Conservation (phyloP, 1,140 invertebrate species). For the Cotesia chilonis region DNA sequence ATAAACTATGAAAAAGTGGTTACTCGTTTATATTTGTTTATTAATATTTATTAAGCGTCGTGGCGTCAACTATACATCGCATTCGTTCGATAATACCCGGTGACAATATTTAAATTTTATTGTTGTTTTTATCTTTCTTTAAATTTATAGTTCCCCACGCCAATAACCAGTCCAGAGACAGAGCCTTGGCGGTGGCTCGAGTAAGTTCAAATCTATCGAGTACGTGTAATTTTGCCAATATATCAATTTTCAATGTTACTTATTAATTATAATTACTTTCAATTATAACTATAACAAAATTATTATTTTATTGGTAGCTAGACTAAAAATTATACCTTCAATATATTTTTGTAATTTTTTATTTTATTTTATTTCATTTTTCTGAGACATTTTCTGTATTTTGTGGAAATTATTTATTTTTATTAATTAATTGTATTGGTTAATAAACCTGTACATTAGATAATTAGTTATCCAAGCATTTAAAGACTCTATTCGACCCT, state of each 20-base stretch:
- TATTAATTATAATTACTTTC: slow-evolving; percentile 37
- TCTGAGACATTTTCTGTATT: not conserved
- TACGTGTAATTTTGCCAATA: slow-evolving; percentile 50
- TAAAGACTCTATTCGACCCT: not conserved
- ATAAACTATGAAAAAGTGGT: not conserved
- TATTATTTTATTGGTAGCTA: slow-evolving; percentile 33
- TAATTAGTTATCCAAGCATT: too few relatives aligned
- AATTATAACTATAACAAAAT: slow-evolving; percentile 7
- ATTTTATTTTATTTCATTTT: not conserved
- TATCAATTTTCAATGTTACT: slow-evolving; percentile 46
- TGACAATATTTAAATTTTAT: slow-evolving; percentile 54
- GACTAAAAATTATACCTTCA: slow-evolving; percentile 20
- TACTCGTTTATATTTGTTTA: not conserved
- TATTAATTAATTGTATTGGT: not conserved
- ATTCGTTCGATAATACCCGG: slow-evolving; percentile 28
- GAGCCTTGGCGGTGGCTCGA: slow-evolving; percentile 88
- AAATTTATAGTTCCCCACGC: slow-evolving; percentile 78
- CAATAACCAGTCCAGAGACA: slow-evolving; percentile 82
- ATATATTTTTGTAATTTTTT: slow-evolving; percentile 12
- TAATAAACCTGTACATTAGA: too few relatives aligned
- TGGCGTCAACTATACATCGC: slow-evolving; percentile 23
- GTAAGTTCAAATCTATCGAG: slow-evolving; percentile 69
- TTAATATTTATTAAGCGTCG: not conserved
- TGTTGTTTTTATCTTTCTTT: slow-evolving; percentile 60
- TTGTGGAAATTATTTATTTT: not conserved